phyloP scores from a whole-genome alignment of 2,888 invertebrate species.

The Podotricha telesiphe region DNA sequence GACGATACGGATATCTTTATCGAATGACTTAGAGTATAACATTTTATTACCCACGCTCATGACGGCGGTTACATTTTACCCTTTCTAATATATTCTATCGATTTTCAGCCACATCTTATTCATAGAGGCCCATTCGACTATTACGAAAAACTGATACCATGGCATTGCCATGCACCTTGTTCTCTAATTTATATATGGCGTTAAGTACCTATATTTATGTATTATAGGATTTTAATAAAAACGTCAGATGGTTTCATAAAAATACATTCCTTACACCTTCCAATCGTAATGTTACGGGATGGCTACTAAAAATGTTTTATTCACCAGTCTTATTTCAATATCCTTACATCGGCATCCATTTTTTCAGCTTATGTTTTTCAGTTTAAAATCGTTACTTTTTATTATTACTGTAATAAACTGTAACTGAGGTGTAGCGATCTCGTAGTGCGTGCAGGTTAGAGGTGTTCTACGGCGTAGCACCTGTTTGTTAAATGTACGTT shows the following conservation, averaged over 20 bases:
- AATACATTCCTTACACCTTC: neutral
- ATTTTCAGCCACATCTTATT: conserved; percentile 26
- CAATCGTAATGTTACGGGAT: neutral
- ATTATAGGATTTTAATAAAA: neutral
- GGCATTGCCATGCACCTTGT: neutral
- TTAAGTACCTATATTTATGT: no score
- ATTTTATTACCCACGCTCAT: conserved; percentile 23
- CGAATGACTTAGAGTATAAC: conserved; percentile 23
- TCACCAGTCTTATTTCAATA: neutral
- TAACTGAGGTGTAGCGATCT: neutral
- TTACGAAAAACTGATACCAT: conserved; percentile 28
- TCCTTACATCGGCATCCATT: neutral
- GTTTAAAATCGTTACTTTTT: neutral
- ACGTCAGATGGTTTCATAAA: neutral
- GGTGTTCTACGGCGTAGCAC: conserved; percentile 3
- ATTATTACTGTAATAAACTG: conserved; percentile 3
- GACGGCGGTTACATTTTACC: conserved; percentile 27
- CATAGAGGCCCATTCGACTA: conserved; percentile 15
- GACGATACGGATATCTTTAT: conserved; percentile 11
- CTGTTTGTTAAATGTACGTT: neutral
- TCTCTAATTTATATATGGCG: neutral
- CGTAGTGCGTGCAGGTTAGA: conserved; percentile 4
- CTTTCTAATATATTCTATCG: conserved; percentile 31
- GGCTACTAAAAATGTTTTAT: conserved; percentile 2
- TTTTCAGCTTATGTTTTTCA: neutral